Evolutionary conservation across 1,140 invertebrate genomes (phyloP).

Genomic region (Trypoxylus dichotomus): DNA sequence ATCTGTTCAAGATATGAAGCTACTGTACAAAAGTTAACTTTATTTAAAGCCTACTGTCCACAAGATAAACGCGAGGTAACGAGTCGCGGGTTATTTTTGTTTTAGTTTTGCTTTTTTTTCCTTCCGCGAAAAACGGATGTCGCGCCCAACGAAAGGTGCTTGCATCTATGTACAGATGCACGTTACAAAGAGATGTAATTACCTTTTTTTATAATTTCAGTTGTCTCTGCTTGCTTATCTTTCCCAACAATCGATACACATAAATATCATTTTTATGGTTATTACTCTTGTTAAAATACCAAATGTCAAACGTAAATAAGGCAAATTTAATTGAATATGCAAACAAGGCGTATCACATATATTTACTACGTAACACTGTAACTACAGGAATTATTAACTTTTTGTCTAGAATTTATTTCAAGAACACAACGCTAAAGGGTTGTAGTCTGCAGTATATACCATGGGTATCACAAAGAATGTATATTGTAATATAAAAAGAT

Average conservation of each 20-base stretch:
- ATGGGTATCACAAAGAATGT: no score
- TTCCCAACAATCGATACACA: neutral
- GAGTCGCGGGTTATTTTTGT: neutral
- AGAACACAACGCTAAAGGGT: no score
- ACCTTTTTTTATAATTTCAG: neutral
- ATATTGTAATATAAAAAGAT: no score
- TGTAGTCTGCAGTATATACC: no score
- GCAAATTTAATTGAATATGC: slow-evolving; percentile 2
- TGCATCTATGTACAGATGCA: no score
- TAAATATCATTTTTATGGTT: neutral
- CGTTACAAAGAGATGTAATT: neutral
- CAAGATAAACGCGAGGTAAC: neutral
- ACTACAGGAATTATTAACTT: no score
- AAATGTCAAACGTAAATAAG: neutral
- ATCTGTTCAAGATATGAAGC: slow-evolving; percentile 9
- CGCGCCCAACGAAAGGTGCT: neutral
- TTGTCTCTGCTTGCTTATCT: neutral
- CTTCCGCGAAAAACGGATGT: slow-evolving; percentile 20
- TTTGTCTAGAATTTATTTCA: no score
- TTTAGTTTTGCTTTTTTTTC: neutral
- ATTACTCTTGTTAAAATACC: neutral
- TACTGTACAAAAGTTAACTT: slow-evolving; percentile 14
- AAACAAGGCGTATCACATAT: neutral
- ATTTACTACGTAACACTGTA: neutral
- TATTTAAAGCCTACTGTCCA: neutral